Conservation (phyloP, 2,797 vertebrate genomes). For the Catostomus latipinnis region DNA sequence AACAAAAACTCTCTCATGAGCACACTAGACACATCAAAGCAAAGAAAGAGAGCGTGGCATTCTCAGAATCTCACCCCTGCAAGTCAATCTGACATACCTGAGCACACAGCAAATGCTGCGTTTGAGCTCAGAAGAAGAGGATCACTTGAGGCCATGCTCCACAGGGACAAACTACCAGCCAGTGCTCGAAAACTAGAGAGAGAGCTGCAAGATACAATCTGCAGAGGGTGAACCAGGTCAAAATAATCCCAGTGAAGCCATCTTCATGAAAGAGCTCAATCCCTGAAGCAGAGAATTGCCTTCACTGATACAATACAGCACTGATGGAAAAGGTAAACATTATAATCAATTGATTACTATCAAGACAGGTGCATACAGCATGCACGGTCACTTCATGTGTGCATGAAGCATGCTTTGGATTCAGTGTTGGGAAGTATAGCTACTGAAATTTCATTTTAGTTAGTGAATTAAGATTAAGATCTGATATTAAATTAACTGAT, state of each 20-base stretch:
- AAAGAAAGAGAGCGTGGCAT: slow-evolving; percentile 6
- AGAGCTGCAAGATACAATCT: slow-evolving; percentile 33
- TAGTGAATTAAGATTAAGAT: too few species aligned
- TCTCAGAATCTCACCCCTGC: slow-evolving; percentile 37
- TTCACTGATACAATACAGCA: slow-evolving; percentile 6
- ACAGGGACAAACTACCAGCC: slow-evolving; percentile 21
- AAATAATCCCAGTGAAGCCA: slow-evolving; percentile 54
- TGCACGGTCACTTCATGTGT: background rate
- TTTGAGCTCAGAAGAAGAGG: slow-evolving; percentile 34
- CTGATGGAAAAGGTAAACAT: background rate
- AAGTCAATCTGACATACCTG: slow-evolving; percentile 27
- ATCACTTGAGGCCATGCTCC: slow-evolving; percentile 31
- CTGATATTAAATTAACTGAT: too few species aligned
- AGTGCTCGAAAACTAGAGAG: slow-evolving; percentile 37
- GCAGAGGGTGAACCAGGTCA: slow-evolving; percentile 39
- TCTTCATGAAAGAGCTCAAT: background rate
- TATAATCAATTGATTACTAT: background rate
- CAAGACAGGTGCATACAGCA: background rate
- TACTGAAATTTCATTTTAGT: too few species aligned
- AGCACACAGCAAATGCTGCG: slow-evolving; percentile 20
- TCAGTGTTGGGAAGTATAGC: too few species aligned
- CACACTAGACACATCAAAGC: slow-evolving; percentile 29
- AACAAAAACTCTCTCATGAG: slow-evolving; percentile 40
- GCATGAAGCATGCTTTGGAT: too few species aligned
- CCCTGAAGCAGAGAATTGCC: slow-evolving; percentile 11